A percentile compares a stretch with the other conserved stretches of the same genome.
These are phyloP conservation scores for Watsonalla binaria DNA, from an alignment of 2,888 invertebrate genomes.

Conservation along the genomic window DNA sequence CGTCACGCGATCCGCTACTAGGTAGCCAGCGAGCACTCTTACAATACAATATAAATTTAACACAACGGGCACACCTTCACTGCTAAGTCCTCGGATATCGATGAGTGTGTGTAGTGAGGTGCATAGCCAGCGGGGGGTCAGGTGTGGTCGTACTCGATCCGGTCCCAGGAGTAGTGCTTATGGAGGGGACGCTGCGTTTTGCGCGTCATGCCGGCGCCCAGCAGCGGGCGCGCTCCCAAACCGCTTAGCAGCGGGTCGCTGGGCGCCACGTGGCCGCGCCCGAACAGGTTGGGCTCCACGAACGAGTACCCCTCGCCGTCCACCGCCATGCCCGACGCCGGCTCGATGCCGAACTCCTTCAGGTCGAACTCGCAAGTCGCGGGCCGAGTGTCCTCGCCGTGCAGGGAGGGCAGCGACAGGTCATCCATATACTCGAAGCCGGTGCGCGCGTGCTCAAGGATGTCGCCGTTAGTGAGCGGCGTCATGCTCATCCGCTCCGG, in stretches of 20 bases:
- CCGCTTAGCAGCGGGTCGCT: constrained; percentile 87
- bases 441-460: constrained; percentile 56
- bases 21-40: constrained; percentile 29
- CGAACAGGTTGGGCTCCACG: constrained; percentile 70
- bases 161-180: constrained; percentile 86
- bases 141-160: constrained; percentile 84
- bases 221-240: constrained; percentile 79
- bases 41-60: not conserved
- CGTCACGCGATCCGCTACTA: constrained; percentile 36
- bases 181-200: constrained; percentile 81
- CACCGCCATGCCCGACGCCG: constrained; percentile 77
- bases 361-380: constrained; percentile 71
- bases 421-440: constrained; percentile 71
- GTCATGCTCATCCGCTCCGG: constrained; percentile 60
- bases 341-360: constrained; percentile 81
- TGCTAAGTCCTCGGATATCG: not conserved
- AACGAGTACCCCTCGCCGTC: constrained; percentile 74
- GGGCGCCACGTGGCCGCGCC: constrained; percentile 69
- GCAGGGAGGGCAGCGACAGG: constrained; percentile 63
- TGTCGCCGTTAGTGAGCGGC: constrained; percentile 60
- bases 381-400: constrained; percentile 57
- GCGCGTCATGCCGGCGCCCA: constrained; percentile 81
- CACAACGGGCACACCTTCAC: not conserved
- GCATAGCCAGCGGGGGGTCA: constrained; percentile 43
- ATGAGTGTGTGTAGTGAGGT: constrained; percentile 5